Percentiles rank a stretch among this genome's conserved stretches.
phyloP scores from a whole-genome alignment of 2,888 invertebrate genomes.

The Noctua comes region DNA sequence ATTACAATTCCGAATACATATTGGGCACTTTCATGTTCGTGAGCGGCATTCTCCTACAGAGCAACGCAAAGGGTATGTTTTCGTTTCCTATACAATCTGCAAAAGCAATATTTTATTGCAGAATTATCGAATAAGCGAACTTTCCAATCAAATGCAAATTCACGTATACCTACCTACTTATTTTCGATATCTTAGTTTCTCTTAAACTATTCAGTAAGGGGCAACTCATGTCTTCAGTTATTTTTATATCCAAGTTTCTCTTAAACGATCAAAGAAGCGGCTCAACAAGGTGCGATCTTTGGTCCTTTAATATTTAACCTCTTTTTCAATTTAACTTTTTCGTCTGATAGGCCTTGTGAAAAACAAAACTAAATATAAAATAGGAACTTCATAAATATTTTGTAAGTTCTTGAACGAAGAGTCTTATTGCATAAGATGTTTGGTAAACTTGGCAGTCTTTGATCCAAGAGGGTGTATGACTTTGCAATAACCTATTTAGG shows the following conservation, averaged over 20 bases:
- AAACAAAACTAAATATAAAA: background rate
- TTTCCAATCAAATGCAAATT: constrained; percentile 44
- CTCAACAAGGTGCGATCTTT: background rate
- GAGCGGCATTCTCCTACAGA: constrained; percentile 45
- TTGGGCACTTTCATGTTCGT: constrained; percentile 56
- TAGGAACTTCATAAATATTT: background rate
- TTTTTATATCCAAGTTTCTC: background rate
- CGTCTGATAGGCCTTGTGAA: background rate
- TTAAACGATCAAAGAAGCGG: background rate
- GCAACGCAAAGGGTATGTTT: background rate
- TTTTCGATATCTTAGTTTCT: constrained; percentile 34
- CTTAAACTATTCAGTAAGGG: constrained; percentile 7
- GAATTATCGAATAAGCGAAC: constrained; percentile 25
- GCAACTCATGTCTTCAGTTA: background rate
- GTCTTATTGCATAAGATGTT: background rate
- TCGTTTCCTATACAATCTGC: background rate
- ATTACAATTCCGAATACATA: constrained; percentile 38
- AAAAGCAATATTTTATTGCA: constrained; percentile 17
- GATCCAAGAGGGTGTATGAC: background rate
- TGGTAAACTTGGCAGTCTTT: background rate
- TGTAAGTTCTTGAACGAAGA: background rate
- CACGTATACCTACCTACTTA: background rate
- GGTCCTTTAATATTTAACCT: background rate
- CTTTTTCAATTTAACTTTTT: background rate
- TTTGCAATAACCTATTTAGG: constrained; percentile 16